Conservation (phyloP, 2,797 vertebrate genomes). For the Scleropages formosus region DNA sequence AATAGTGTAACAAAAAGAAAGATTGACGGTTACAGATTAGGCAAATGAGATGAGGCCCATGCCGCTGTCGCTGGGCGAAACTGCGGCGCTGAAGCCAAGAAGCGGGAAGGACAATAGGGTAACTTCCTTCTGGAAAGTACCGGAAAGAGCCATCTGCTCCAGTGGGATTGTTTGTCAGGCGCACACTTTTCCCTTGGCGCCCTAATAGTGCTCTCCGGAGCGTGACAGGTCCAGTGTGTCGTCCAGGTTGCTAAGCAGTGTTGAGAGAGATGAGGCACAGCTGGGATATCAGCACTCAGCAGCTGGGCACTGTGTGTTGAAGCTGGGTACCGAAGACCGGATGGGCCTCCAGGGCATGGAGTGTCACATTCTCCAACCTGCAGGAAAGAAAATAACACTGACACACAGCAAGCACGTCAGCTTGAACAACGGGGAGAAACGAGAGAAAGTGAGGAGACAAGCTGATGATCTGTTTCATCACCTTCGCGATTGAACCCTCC, state of each 20-base stretch:
- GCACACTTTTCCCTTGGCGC: slow-evolving; percentile 8
- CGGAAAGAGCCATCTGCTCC: slow-evolving; percentile 35
- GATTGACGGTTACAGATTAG: not conserved
- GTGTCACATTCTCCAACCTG: no score
- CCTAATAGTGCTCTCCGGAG: no score
- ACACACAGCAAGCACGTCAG: no score
- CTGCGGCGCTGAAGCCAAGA: not conserved
- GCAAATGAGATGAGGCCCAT: slow-evolving; percentile 26
- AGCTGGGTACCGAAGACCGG: no score
- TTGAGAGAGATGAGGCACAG: no score
- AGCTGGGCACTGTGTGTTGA: no score
- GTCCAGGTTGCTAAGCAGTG: no score
- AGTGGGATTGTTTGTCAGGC: slow-evolving; percentile 33
- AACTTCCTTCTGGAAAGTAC: slow-evolving; percentile 19
- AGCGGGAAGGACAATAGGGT: not conserved
- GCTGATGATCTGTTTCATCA: not conserved
- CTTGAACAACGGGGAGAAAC: not conserved
- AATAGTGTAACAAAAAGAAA: slow-evolving; percentile 25
- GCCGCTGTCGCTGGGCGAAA: not conserved
- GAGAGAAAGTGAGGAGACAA: not conserved
- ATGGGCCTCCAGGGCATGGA: no score
- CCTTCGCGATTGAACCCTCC: not conserved
- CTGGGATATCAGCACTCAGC: no score
- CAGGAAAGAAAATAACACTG: no score
- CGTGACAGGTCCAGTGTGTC: no score